Conservation (phyloP, 2,797 vertebrate genomes). For the Diplodus puntazzo region DNA sequence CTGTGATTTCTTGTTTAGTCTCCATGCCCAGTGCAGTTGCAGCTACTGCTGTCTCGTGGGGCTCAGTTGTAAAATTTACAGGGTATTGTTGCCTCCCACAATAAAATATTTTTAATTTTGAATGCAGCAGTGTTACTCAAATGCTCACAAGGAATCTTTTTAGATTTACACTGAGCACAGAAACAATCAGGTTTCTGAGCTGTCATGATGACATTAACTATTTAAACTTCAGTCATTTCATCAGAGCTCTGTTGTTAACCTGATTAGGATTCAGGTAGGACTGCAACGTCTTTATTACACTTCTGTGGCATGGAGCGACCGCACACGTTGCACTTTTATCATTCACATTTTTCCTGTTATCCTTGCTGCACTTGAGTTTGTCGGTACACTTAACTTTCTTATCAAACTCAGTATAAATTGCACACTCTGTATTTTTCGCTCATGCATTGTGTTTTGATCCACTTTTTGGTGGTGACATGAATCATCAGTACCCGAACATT, state of each 20-base stretch:
- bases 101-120: slow-evolving; percentile 39
- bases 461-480: background rate
- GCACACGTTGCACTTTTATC: no score
- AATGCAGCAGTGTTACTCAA: slow-evolving; percentile 14
- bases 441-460: background rate
- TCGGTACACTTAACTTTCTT: no score
- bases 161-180: background rate
- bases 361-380: no score
- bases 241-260: background rate
- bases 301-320: no score
- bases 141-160: background rate
- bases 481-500: background rate
- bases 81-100: slow-evolving; percentile 1
- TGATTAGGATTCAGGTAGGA: no score
- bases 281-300: no score
- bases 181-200: background rate
- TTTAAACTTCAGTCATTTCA: background rate
- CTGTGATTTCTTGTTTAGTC: slow-evolving; percentile 14
- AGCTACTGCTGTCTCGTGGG: background rate
- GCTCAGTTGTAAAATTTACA: slow-evolving; percentile 30
- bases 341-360: no score
- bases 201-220: no score
- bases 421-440: background rate
- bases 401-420: background rate
- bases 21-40: background rate